Percentiles rank a stretch among this genome's conserved stretches.
Evolutionary conservation across 2,113 vertebrate genomes (phyloP).

Genomic region (Spheniscus mendiculus): DNA sequence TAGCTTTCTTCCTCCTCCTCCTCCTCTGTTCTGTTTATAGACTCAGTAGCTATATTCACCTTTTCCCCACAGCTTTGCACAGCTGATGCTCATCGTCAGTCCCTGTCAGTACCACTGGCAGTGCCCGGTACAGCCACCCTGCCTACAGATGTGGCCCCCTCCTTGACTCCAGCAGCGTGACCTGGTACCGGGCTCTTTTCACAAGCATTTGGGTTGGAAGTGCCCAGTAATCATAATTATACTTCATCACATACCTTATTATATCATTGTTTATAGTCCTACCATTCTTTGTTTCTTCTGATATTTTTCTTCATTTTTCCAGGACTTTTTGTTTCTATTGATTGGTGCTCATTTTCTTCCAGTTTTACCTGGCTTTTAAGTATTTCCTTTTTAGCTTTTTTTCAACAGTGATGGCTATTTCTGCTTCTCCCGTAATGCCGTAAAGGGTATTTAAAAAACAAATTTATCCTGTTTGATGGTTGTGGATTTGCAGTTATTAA

Average conservation of each 20-base stretch:
- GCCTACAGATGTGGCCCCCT: background rate
- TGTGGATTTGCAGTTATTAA: background rate
- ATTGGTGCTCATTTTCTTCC: background rate
- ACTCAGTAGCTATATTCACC: background rate
- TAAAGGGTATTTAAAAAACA: background rate
- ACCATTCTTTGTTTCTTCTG: background rate
- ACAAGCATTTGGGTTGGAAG: background rate
- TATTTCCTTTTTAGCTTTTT: background rate
- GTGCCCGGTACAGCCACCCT: accelerated
- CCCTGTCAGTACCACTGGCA: background rate
- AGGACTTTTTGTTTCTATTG: background rate
- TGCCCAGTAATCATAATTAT: background rate
- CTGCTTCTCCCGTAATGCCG: background rate
- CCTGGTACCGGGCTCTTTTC: background rate
- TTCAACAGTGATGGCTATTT: background rate
- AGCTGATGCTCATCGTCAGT: background rate
- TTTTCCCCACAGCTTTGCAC: background rate
- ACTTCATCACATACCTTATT: background rate
- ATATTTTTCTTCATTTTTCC: background rate
- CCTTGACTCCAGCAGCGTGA: background rate
- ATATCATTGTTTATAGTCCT: background rate
- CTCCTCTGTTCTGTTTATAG: background rate
- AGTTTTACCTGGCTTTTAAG: background rate
- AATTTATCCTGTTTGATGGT: background rate
- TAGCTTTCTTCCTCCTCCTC: background rate